These are phyloP conservation scores for Pheosia tremula DNA, from an alignment of 2,888 invertebrate genomes.

Conservation along the genomic window DNA sequence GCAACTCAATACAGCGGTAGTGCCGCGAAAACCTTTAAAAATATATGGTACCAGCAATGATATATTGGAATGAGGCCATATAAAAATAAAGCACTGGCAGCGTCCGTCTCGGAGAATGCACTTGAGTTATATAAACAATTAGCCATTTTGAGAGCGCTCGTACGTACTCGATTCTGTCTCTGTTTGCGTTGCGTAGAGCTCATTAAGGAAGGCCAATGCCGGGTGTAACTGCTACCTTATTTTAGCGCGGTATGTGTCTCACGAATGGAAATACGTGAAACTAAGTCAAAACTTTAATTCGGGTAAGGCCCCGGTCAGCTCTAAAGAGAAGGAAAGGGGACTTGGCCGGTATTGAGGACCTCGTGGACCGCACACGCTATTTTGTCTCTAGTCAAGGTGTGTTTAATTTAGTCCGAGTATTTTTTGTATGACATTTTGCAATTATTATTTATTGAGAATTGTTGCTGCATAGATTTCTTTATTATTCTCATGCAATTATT, in stretches of 20 bases:
- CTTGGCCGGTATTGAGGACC: conserved; percentile 30
- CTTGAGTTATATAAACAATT: conserved; percentile 47
- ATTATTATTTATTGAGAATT: too few relatives aligned
- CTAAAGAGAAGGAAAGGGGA: conserved; percentile 69
- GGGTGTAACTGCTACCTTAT: conserved; percentile 25
- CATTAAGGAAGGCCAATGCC: conserved; percentile 28
- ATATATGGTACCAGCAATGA: conserved; percentile 3
- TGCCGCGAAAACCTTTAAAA: background rate
- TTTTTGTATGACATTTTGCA: too few relatives aligned
- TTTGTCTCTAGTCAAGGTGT: conserved; percentile 5
- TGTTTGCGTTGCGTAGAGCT: background rate
- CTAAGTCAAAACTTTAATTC: conserved; percentile 41
- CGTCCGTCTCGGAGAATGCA: conserved; percentile 23
- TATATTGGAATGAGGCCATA: conserved; percentile 38
- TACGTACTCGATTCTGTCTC: conserved; percentile 24
- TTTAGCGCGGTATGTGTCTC: conserved; percentile 25
- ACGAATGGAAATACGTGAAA: conserved; percentile 36
- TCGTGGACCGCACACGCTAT: conserved; percentile 3
- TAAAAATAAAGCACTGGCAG: conserved; percentile 25
- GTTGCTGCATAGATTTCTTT: too few relatives aligned
- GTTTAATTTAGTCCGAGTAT: too few relatives aligned
- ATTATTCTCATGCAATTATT: too few relatives aligned
- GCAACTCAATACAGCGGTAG: background rate
- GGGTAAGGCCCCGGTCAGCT: conserved; percentile 48
- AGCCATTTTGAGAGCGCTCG: conserved; percentile 34